Percentiles rank a stretch among this genome's conserved stretches.
Evolutionary conservation across 2,113 vertebrate genomes (phyloP).

Genomic region (Rhinolophus ferrumequinum): DNA sequence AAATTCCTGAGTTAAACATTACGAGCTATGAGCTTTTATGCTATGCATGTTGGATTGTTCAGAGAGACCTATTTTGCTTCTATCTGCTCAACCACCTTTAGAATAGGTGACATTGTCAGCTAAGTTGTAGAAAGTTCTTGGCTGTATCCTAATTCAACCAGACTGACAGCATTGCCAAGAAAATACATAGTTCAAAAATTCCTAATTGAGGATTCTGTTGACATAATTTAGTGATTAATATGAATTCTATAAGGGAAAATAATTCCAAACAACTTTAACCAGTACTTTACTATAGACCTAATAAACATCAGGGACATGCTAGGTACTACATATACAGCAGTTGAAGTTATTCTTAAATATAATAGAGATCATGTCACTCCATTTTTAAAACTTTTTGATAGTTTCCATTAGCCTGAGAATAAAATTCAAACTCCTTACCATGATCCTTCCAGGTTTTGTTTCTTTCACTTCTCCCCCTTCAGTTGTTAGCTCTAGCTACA

Average conservation of each 20-base stretch:
- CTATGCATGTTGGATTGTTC: not conserved
- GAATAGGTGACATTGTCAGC: not conserved
- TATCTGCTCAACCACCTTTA: not conserved
- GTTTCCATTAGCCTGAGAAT: not conserved
- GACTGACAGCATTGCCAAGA: not conserved
- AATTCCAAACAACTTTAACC: not conserved
- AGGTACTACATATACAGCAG: not conserved
- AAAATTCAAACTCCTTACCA: not conserved
- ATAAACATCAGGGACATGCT: slow-evolving; percentile 2
- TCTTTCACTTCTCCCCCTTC: not conserved
- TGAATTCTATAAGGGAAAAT: not conserved
- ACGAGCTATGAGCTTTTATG: not conserved
- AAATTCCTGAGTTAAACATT: not conserved
- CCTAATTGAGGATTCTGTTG: not conserved
- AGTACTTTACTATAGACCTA: not conserved
- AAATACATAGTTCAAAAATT: not conserved
- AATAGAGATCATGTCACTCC: not conserved
- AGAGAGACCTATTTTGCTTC: not conserved
- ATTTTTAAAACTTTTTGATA: not conserved
- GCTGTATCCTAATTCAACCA: not conserved
- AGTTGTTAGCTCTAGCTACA: not conserved
- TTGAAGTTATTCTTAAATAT: not conserved
- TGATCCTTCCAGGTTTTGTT: not conserved
- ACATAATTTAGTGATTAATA: not conserved
- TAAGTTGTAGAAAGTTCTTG: slow-evolving; percentile 8